Base-by-base conservation (phyloP, 1,140 invertebrate genomes). In the Pissodes strobi region DNA sequence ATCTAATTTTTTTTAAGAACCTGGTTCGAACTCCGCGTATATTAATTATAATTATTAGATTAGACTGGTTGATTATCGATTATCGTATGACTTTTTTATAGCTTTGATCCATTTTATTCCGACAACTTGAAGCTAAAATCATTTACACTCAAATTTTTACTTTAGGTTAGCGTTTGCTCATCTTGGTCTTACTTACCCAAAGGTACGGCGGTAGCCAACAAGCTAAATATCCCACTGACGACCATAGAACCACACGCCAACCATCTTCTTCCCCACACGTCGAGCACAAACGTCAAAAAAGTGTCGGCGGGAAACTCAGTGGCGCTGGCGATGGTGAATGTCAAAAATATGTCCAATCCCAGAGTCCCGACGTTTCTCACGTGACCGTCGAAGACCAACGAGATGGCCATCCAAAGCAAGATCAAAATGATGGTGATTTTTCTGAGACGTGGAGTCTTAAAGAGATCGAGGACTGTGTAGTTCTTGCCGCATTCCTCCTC, bases 401-500 rank as follows among this genome's bases (percentile, higher is more conserved):
- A 92, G 56, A 94, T 89, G 9, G 86, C 84, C 89, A 94, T 93
- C 91, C 91, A 93, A 51, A 92, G 90, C 2, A 91, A 43, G 66
- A 91, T 89, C 34, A 93, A 80, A 0, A 93, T 77, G 15, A 93
- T 77, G 0, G 89, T 89, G 38, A 88, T 89, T 43, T 83, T 85
- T 3, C 90, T 76, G 9, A 93, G 71, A 3, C 89, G 79, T 1
- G 90, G 88, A 2, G 86, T 90, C 72, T 81, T 87, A 76, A 93
- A 92, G 0, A 92, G 82, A 79, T 92, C 90, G 34, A 91, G 58
- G 0, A 92, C 88, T 0, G 90, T 92, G 73, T 91, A 91, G 1
- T 81, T 85, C 59, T 84, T 83, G 52, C 84, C 83, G 34, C 83
- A 79, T 22, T 86, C 84, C 75, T 90, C 88, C 70, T 88, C 87